Evolutionary conservation across 2,888 invertebrate species (phyloP).

Genomic region (Pherbina coryleti): DNA sequence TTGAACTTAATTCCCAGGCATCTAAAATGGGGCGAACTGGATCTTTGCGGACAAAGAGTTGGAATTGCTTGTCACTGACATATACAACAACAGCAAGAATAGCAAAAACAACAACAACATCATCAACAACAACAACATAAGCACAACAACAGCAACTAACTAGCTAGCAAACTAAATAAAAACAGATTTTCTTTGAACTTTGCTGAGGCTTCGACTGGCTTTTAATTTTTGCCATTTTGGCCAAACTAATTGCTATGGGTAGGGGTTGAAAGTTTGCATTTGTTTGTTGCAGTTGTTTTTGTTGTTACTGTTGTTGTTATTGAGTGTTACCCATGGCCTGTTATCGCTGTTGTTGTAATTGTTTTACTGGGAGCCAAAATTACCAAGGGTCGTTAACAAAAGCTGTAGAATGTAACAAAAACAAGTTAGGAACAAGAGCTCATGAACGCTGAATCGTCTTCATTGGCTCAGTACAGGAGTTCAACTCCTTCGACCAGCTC

Average conservation of each 20-base stretch:
- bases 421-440: neutral
- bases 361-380: neutral
- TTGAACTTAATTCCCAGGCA: neutral
- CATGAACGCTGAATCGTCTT: neutral
- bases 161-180: neutral
- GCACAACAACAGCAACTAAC: constrained; percentile 4
- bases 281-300: too few relatives aligned
- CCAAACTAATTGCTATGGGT: constrained; percentile 6
- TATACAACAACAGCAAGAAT: neutral
- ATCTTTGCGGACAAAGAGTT: neutral
- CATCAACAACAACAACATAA: neutral
- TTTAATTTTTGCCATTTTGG: constrained; percentile 15
- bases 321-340: too few relatives aligned
- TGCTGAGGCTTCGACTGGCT: constrained; percentile 1
- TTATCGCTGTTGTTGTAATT: neutral
- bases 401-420: neutral
- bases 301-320: too few relatives aligned
- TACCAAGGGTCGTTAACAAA: neutral
- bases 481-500: neutral
- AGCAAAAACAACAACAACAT: neutral
- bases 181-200: constrained; percentile 24
- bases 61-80: neutral
- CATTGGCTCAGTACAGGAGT: too few relatives aligned
- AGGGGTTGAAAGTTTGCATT: too few relatives aligned
- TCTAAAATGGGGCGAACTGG: too few relatives aligned